Evolutionary conservation across 2,113 vertebrate species (phyloP).

Genomic region (Orientallactaga bullata): DNA sequence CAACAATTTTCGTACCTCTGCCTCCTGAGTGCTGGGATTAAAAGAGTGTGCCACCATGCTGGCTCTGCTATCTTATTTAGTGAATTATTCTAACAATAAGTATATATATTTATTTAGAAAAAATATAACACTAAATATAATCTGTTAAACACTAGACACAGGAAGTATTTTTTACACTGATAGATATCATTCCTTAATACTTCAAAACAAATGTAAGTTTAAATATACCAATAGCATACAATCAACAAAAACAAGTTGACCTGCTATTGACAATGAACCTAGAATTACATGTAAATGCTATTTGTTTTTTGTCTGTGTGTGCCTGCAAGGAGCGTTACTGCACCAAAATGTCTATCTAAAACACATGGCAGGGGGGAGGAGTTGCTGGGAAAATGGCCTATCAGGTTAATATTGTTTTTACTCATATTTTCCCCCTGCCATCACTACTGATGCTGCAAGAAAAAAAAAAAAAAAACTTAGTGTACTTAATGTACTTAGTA

Average conservation of each 20-base stretch:
- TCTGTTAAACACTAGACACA: not conserved
- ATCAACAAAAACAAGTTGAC: constrained; percentile 5
- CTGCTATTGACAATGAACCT: constrained; percentile 44
- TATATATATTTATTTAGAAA: not conserved
- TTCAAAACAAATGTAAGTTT: constrained; percentile 31
- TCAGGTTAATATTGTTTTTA: constrained; percentile 66
- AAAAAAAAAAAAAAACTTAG: not conserved
- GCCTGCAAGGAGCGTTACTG: not conserved
- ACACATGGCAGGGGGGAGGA: too few relatives aligned
- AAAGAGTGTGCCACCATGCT: too few relatives aligned
- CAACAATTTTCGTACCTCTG: too few relatives aligned
- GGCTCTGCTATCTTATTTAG: not conserved
- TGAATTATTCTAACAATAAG: not conserved
- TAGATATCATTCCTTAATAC: not conserved
- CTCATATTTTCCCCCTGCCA: not conserved
- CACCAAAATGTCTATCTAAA: not conserved
- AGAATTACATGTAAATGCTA: not conserved
- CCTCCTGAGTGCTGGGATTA: too few relatives aligned
- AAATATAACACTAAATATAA: not conserved
- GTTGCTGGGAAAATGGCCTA: not conserved
- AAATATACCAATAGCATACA: not conserved
- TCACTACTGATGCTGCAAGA: constrained; percentile 39
- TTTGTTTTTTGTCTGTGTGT: not conserved
- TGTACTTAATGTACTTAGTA: not conserved
- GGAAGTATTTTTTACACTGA: not conserved